phyloP scores from a whole-genome alignment of 1,140 invertebrate species.

The Venustaconcha ellipsiformis region DNA sequence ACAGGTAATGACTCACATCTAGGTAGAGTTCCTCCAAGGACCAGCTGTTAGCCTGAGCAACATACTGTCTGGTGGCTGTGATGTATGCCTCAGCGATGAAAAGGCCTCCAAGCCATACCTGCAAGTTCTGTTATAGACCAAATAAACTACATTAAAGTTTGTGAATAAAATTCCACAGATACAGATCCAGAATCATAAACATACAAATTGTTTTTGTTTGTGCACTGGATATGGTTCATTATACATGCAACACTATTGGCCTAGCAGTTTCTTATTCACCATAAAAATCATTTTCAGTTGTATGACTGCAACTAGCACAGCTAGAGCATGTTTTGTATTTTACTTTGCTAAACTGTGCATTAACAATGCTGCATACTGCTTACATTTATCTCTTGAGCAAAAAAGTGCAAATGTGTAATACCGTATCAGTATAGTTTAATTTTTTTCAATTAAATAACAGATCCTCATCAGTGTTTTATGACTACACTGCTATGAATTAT shows the following conservation, averaged over 20 bases:
- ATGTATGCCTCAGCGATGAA: slow-evolving; percentile 99
- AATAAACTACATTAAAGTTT: not conserved
- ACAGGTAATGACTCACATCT: slow-evolving; percentile 74
- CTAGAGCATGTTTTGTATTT: too few species aligned
- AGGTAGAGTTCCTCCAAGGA: slow-evolving; percentile 95
- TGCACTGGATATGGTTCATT: not conserved
- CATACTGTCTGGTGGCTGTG: slow-evolving; percentile 97
- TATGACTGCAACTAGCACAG: too few species aligned
- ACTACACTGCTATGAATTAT: too few species aligned
- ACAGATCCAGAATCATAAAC: not conserved
- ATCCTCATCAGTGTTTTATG: too few species aligned
- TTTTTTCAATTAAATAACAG: too few species aligned
- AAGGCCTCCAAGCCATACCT: slow-evolving; percentile 96
- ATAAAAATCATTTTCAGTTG: not conserved
- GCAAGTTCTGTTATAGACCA: slow-evolving; percentile 78
- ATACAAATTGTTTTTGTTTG: not conserved
- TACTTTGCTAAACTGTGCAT: too few species aligned
- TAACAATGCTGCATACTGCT: too few species aligned
- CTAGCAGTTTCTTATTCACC: not conserved
- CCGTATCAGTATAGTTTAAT: too few species aligned
- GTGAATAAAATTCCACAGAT: not conserved
- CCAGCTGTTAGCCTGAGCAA: slow-evolving; percentile 86
- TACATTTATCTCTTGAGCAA: too few species aligned
- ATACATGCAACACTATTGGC: not conserved
- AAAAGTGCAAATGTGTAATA: too few species aligned